Evolutionary conservation across 2,113 vertebrate species (phyloP), one percentile per base, ranked within the genome.

Genomic region (Platichthys flesus): DNA sequence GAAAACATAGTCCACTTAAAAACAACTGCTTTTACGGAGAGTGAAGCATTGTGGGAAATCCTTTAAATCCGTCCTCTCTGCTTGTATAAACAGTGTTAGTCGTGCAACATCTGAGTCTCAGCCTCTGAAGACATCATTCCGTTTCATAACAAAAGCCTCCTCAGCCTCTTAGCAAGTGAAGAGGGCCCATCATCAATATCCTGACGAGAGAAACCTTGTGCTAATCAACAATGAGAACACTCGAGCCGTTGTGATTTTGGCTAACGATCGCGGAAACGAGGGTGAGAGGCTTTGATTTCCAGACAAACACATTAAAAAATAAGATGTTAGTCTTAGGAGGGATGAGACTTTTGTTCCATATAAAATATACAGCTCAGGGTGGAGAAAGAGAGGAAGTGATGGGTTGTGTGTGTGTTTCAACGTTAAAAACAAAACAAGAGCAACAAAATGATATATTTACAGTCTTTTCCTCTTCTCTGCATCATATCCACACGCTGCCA

Each of bases 191-290:
- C 71, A 77, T 88, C 85, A 84, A 87, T 67, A 85, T 68, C 79
- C 79, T 79, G 65, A 80, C 76, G 79, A 65, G 24, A 80, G 74
- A 74, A 73, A 79, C 68, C 67, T 69, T 4, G 1, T 28, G 23
- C 77, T 85, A 81, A 91, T 88, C 87, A 90, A 82, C 88, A 79
- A 65, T 54, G 37, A 88, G 84, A 75, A 78, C 80, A 71, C 90
- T 91, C 49, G 62, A 90, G 71, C 24, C 80, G 68, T 77, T 87
- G 74, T 81, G 78, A 71, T 84, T 83, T 57, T 49, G 71, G 51
- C 26, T 83, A 72, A 82, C 61, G 79, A 88, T 83, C 42, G 57
- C 5, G 21, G 42, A 58, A 74, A 68, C 5, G 14, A 24, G 18
- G 8, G 2, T 0, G 60, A 73, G 68, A 31, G 67, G 73, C 82